Evolutionary conservation across 2,888 invertebrate species (phyloP).

Genomic region (Gryllus longicercus): DNA sequence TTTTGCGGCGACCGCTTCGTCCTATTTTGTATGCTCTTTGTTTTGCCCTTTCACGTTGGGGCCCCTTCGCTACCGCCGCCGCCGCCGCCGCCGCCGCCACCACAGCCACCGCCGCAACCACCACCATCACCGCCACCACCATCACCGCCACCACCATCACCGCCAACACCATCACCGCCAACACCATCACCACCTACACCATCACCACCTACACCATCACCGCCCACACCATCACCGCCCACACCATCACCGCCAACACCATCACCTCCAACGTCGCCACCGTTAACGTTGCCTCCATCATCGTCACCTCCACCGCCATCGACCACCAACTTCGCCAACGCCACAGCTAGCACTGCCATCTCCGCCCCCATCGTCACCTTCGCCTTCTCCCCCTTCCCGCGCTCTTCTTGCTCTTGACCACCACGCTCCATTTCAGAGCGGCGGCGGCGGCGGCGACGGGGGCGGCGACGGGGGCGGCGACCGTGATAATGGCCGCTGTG

Average conservation of each 20-base stretch:
- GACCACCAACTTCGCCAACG: no score
- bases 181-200: no score
- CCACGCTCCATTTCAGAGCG: conserved; percentile 28
- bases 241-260: no score
- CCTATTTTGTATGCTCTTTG: neutral
- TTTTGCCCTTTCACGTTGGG: neutral
- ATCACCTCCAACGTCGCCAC: no score
- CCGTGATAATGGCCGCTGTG: neutral
- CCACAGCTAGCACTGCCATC: neutral
- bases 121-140: neutral
- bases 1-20: neutral
- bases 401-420: conserved; percentile 21
- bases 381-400: neutral
- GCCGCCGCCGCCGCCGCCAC: no score
- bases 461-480: neutral
- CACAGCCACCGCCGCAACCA: no score
- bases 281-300: neutral
- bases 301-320: no score
- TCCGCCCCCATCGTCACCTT: neutral
- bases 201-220: no score
- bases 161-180: no score
- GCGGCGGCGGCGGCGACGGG: neutral
- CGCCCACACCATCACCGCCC: no score
- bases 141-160: neutral
- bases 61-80: neutral